A percentile compares a stretch with the other conserved stretches of the same genome.
Conservation (phyloP, 2,888 invertebrate genomes). For the Trachelus tabidus region DNA sequence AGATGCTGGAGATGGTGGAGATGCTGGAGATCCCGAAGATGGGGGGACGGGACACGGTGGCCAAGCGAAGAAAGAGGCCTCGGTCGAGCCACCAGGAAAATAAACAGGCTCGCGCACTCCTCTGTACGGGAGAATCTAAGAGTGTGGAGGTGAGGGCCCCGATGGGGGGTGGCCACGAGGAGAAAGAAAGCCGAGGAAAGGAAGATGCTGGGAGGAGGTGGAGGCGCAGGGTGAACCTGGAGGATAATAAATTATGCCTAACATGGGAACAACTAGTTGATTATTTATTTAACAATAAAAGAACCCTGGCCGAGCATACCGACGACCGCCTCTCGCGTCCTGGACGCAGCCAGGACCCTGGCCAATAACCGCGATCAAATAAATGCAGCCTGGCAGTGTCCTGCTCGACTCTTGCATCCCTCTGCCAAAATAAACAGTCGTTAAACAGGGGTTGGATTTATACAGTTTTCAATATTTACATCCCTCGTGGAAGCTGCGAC, state of each 20-base stretch:
- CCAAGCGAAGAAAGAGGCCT: slow-evolving; percentile 16
- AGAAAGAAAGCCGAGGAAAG: background rate
- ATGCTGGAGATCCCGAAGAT: no score
- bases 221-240: slow-evolving; percentile 23
- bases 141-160: slow-evolving; percentile 24
- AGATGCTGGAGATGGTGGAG: slow-evolving; percentile 11
- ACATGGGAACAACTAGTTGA: slow-evolving; percentile 56
- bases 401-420: no score
- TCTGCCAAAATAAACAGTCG: no score
- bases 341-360: background rate
- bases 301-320: slow-evolving; percentile 29
- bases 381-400: no score
- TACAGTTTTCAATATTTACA: no score
- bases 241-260: slow-evolving; percentile 61
- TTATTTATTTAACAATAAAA: slow-evolving; percentile 65
- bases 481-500: no score
- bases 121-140: slow-evolving; percentile 34
- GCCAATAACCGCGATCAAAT: no score
- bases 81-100: slow-evolving; percentile 8
- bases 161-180: background rate
- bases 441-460: no score
- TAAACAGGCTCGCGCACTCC: slow-evolving; percentile 12
- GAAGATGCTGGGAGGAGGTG: background rate
- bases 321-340: background rate
- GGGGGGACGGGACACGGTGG: slow-evolving; percentile 9